These are phyloP conservation scores for Halcyon smyrnensis DNA, from an alignment of 2,797 vertebrate genomes.

Conservation along the genomic window DNA sequence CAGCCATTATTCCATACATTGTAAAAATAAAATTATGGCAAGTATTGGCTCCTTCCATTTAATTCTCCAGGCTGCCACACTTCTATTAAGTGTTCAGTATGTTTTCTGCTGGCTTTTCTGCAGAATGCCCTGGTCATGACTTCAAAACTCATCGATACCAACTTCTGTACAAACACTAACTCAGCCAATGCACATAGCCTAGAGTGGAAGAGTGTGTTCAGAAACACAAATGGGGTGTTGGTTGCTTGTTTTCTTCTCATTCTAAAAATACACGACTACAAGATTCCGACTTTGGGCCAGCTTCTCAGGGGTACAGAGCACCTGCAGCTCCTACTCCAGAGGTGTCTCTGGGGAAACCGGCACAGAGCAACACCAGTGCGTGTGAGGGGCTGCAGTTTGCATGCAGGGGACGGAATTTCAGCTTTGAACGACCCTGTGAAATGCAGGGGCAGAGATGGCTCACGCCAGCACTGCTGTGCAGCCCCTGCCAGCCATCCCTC, in stretches of 20 bases:
- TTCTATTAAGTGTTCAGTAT: neutral
- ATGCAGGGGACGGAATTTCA: neutral
- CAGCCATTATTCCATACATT: neutral
- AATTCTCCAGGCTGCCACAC: neutral
- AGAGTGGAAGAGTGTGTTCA: neutral
- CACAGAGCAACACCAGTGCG: rapidly evolving
- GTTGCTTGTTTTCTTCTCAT: neutral
- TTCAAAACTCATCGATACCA: neutral
- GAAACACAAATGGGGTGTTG: neutral
- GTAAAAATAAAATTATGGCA: neutral
- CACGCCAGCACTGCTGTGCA: rapidly evolving
- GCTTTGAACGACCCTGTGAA: neutral
- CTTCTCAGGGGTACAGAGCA: neutral
- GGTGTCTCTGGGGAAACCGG: rapidly evolving
- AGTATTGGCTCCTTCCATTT: neutral
- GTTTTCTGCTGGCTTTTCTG: neutral
- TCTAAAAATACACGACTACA: neutral
- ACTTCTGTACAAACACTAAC: neutral
- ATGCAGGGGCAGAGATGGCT: rapidly evolving
- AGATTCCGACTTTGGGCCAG: neutral
- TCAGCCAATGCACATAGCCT: neutral
- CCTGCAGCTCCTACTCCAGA: neutral
- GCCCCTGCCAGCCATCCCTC: rapidly evolving
- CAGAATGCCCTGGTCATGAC: neutral
- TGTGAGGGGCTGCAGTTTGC: rapidly evolving